phyloP scores from a whole-genome alignment of 2,113 vertebrate genomes.

The Candoia aspera region DNA sequence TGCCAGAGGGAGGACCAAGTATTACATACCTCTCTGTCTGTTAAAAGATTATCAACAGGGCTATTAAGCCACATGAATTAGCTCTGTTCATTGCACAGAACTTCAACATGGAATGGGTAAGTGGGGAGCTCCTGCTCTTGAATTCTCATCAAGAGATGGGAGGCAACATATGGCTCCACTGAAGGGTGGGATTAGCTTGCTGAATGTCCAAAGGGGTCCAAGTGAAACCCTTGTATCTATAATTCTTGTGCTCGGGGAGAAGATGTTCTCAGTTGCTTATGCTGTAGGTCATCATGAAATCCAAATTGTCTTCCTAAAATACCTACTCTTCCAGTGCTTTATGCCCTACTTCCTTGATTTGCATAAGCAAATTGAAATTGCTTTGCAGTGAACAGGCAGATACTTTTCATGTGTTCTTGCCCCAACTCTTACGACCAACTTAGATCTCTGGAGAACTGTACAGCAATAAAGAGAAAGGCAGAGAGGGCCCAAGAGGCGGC shows the following conservation, averaged over 20 bases:
- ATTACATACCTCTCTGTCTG: not conserved
- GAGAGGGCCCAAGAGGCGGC: not conserved
- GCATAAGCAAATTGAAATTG: conserved; percentile 11
- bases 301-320: not conserved
- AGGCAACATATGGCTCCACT: not conserved
- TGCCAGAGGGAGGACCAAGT: not conserved
- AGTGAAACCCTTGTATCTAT: not conserved
- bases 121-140: not conserved
- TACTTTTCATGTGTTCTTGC: not conserved
- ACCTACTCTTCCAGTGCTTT: not conserved
- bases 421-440: not conserved
- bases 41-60: not conserved
- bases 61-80: not conserved
- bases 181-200: not conserved
- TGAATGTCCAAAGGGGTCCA: not conserved
- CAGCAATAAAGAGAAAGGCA: not conserved
- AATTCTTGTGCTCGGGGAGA: not conserved
- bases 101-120: not conserved
- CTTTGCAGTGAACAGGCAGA: not conserved
- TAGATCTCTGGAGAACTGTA: not conserved
- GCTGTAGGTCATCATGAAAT: not conserved
- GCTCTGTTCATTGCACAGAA: not conserved
- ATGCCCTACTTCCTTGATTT: not conserved
- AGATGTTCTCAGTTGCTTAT: not conserved
- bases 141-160: not conserved